Evolutionary conservation across 2,888 invertebrate species (phyloP).

Genomic region (Homarus gammarus): DNA sequence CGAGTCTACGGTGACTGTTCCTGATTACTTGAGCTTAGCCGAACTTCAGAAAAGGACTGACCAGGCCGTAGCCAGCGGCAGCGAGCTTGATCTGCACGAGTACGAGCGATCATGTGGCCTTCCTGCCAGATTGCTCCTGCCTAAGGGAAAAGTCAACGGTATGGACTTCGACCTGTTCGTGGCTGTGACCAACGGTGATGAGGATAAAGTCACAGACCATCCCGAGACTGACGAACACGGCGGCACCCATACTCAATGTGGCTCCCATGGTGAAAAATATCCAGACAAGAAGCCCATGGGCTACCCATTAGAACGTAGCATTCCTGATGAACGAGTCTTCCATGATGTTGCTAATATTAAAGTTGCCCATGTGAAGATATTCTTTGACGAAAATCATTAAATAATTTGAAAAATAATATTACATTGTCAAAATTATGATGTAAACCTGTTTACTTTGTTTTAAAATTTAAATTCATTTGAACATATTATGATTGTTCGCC

Average conservation of each 20-base stretch:
- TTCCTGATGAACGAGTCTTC: slow-evolving; percentile 66
- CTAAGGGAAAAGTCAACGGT: slow-evolving; percentile 76
- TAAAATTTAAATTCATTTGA: too few species aligned
- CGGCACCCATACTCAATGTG: slow-evolving; percentile 80
- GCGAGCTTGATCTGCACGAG: slow-evolving; percentile 44
- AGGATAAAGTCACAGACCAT: slow-evolving; percentile 21
- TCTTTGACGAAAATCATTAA: slow-evolving; percentile 39
- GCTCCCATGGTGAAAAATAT: slow-evolving; percentile 81
- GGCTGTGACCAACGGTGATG: slow-evolving; percentile 74
- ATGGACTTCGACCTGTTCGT: slow-evolving; percentile 76
- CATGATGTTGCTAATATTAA: slow-evolving; percentile 70
- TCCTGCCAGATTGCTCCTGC: slow-evolving; percentile 76
- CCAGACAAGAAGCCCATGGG: slow-evolving; percentile 89
- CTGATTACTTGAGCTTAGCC: slow-evolving; percentile 80
- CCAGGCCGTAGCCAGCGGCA: slow-evolving; percentile 35
- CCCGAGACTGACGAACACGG: slow-evolving; percentile 76
- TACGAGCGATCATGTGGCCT: slow-evolving; percentile 69
- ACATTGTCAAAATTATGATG: too few species aligned
- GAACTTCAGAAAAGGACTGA: slow-evolving; percentile 44
- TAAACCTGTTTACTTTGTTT: too few species aligned
- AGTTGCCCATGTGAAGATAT: slow-evolving; percentile 69
- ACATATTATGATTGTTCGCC: too few species aligned
- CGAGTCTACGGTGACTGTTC: slow-evolving; percentile 84
- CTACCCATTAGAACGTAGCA: slow-evolving; percentile 86
- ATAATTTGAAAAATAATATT: background rate